Conservation (phyloP, 2,888 invertebrate genomes). For the Athetis lepigone region DNA sequence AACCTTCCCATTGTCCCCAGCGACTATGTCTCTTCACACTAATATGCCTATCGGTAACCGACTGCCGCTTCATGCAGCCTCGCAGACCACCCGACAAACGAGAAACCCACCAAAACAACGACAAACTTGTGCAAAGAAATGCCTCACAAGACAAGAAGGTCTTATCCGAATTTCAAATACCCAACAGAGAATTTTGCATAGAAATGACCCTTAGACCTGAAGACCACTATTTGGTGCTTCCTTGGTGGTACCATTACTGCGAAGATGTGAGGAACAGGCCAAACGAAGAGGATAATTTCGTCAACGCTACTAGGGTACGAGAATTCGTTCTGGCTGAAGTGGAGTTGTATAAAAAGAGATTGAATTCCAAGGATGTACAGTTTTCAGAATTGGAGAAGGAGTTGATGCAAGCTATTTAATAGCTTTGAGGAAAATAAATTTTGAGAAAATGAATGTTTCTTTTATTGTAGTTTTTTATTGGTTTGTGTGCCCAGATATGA, state of each 20-base stretch:
- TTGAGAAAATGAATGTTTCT: too few relatives aligned
- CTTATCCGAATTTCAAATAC: conserved; percentile 46
- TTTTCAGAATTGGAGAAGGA: too few relatives aligned
- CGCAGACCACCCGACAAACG: neutral
- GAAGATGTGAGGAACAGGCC: conserved; percentile 61
- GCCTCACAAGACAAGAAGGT: too few relatives aligned
- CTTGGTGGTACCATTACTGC: conserved; percentile 80
- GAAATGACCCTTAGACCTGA: conserved; percentile 62
- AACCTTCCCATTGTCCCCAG: conserved; percentile 19
- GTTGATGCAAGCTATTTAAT: too few relatives aligned
- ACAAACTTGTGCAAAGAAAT: too few relatives aligned
- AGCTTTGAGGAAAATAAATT: too few relatives aligned
- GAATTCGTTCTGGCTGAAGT: conserved; percentile 58
- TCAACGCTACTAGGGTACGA: neutral
- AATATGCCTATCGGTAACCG: conserved; percentile 12
- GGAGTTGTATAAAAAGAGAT: conserved; percentile 54
- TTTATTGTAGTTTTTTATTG: too few relatives aligned
- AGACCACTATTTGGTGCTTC: conserved; percentile 65
- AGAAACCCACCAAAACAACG: too few relatives aligned
- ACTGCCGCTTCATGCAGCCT: neutral
- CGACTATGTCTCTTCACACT: conserved; percentile 23
- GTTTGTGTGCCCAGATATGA: too few relatives aligned
- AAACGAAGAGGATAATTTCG: neutral
- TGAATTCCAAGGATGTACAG: too few relatives aligned
- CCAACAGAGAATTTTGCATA: conserved; percentile 71